Percentiles rank a stretch among this genome's conserved stretches.
Conservation (phyloP, 1,140 invertebrate genomes). For the Melipona quadrifasciata region DNA sequence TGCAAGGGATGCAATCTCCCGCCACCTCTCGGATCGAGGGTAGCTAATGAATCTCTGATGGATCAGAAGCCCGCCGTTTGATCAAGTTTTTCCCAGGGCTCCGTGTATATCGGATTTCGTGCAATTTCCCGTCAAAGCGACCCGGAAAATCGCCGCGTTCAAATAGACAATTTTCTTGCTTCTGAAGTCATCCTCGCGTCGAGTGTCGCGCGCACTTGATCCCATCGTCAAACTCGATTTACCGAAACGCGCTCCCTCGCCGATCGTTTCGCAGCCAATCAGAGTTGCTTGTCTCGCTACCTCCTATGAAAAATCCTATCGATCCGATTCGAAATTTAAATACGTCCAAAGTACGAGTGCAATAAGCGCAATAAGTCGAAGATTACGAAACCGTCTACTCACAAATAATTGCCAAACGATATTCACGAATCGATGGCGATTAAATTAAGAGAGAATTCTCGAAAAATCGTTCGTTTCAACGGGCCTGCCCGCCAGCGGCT, state of each 20-base stretch:
- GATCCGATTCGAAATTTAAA: too few relatives aligned
- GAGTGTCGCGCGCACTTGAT: conserved; percentile 1
- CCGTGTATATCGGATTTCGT: not conserved
- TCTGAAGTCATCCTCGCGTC: not conserved
- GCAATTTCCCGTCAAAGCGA: conserved; percentile 24
- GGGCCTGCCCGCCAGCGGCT: not conserved
- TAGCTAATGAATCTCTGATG: not conserved
- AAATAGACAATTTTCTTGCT: conserved; percentile 35
- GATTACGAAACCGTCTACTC: too few relatives aligned
- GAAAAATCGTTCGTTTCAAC: not conserved
- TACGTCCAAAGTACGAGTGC: too few relatives aligned
- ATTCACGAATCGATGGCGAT: too few relatives aligned
- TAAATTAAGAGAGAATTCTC: not conserved
- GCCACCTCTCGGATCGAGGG: not conserved
- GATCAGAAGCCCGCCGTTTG: not conserved
- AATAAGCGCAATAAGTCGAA: too few relatives aligned
- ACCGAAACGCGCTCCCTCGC: not conserved
- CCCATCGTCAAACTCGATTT: conserved; percentile 39
- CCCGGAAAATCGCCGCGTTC: conserved; percentile 23
- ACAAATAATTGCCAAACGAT: too few relatives aligned
- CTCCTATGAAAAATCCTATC: too few relatives aligned
- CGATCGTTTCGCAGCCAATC: not conserved
- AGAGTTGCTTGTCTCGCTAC: not conserved
- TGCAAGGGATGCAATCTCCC: not conserved
- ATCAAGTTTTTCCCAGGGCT: not conserved